Base-by-base conservation (phyloP, 37 sponge, comb jelly and placozoan genomes). In the Beroe forskalii region DNA sequence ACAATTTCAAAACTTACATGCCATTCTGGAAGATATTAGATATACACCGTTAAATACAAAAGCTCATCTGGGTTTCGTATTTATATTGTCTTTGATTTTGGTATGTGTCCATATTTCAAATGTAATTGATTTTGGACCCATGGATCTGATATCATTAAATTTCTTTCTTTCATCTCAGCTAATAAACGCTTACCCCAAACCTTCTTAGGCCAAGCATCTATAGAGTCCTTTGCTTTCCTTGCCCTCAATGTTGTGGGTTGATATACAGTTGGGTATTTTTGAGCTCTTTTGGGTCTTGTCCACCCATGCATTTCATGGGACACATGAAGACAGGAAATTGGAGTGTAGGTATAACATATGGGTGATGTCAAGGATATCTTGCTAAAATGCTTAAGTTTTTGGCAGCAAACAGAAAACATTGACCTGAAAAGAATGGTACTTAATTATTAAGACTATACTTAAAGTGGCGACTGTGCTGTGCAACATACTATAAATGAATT, bases 71-170 rank as follows among this genome's bases (percentile, higher is more conserved):
- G n/a, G n/a, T n/a, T n/a, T n/a, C n/a, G n/a, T n/a, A n/a, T 69
- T 69, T 37, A 69, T 69, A 69, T 69, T 36, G 19, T 69, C 17
- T 17, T 69, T 32, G 33, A 69, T 80, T 80, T 41, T 42, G 86
- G 55, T 44, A 33, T 43, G 22, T 80, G 86, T 14, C 40, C 86
- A 80, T 80, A 44, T 48, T 80, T 80, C 40, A 80, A 80, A 17
- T 44, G 19, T 23, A 80, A 6, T 25, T 80, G 86, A 25, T 80
- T 80, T 43, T 80, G 86, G 1, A 80, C 86, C 86, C 86, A 80
- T 28, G 86, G 86, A 43, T 80, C 86, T 80, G 86, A 80, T 24
- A 23, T 9, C 86, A 80, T 80, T 6, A 80, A 25, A 44, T 80
- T 80, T 25, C 86, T 80, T 22, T 80, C 86, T 25, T 80, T 80